Conservation (phyloP, 2,113 vertebrate genomes). For the Anolis carolinensis region DNA sequence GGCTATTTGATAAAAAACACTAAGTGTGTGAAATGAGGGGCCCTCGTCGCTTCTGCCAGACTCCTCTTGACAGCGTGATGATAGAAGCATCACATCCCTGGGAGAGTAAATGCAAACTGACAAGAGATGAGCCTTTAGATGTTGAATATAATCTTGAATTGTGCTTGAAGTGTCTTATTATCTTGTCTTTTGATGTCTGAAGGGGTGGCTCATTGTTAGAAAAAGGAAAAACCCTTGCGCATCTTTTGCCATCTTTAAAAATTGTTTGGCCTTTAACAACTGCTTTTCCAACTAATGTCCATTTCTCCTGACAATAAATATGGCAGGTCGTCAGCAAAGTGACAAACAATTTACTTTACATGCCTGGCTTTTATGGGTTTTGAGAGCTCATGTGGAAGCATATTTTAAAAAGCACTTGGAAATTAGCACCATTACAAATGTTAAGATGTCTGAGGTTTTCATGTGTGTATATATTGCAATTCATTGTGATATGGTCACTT, state of each 20-base stretch:
- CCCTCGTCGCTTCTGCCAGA: conserved; percentile 91
- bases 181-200: conserved; percentile 99
- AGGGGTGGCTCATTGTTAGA: conserved; percentile 95
- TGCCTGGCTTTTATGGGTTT: conserved; percentile 87
- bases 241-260: conserved; percentile 91
- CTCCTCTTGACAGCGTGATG: conserved; percentile 99
- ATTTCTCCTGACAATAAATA: conserved; percentile 98
- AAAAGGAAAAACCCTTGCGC: conserved; percentile 89
- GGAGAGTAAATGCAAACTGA: conserved; percentile 99
- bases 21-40: conserved; percentile 99
- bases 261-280: conserved; percentile 98
- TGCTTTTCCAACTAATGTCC: conserved; percentile 97
- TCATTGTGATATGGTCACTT: conserved; percentile 44
- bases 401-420: conserved; percentile 84
- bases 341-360: conserved; percentile 91
- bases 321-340: conserved; percentile 86
- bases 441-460: conserved; percentile 64
- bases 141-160: conserved; percentile 99
- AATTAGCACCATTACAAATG: conserved; percentile 89
- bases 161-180: conserved; percentile 99
- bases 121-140: conserved; percentile 99
- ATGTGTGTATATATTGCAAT: neutral
- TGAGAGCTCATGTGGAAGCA: conserved; percentile 94
- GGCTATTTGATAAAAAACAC: conserved; percentile 96
- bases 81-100: conserved; percentile 98